Percentiles rank a stretch among this genome's conserved stretches.
Evolutionary conservation across 2,113 vertebrate genomes (phyloP).

Genomic region (Dolichallabes microphthalmus): DNA sequence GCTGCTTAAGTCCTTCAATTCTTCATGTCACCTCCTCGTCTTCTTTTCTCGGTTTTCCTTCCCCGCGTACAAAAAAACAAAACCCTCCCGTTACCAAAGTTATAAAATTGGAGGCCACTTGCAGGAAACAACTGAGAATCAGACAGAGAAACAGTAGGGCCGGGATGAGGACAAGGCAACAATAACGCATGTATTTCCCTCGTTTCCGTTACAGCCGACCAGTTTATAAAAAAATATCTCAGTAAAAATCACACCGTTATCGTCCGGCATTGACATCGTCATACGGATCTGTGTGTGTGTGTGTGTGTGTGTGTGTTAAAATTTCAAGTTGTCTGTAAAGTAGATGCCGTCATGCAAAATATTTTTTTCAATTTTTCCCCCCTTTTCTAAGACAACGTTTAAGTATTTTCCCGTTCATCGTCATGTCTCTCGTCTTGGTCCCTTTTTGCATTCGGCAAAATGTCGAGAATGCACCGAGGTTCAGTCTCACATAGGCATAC

Average conservation of each 20-base stretch:
- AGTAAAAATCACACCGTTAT: conserved; percentile 70
- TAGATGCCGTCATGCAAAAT: conserved; percentile 70
- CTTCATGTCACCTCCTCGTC: conserved; percentile 35
- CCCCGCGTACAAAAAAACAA: conserved; percentile 43
- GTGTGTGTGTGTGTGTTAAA: conserved; percentile 47
- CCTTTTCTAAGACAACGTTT: conserved; percentile 28
- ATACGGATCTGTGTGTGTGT: conserved; percentile 56
- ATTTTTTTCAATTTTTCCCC: conserved; percentile 9
- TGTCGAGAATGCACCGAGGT: not conserved
- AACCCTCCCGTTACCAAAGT: conserved; percentile 62
- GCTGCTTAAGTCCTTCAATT: not conserved
- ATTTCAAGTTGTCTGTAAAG: conserved; percentile 67
- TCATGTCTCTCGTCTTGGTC: not conserved
- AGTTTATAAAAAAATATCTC: conserved; percentile 74
- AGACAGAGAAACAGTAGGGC: conserved; percentile 60
- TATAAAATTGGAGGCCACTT: conserved; percentile 78
- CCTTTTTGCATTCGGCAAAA: conserved; percentile 16
- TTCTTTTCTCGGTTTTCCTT: conserved; percentile 53
- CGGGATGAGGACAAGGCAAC: conserved; percentile 63
- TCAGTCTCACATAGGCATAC: not conserved
- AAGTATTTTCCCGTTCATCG: conserved; percentile 35
- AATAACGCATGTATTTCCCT: conserved; percentile 61
- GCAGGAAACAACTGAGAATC: conserved; percentile 69
- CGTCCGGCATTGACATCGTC: conserved; percentile 71
- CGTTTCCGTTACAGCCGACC: conserved; percentile 56